Evolutionary conservation across 37 sponge, comb jelly and placozoan genomes (phyloP).

Genomic region (Corticium candelabrum): DNA sequence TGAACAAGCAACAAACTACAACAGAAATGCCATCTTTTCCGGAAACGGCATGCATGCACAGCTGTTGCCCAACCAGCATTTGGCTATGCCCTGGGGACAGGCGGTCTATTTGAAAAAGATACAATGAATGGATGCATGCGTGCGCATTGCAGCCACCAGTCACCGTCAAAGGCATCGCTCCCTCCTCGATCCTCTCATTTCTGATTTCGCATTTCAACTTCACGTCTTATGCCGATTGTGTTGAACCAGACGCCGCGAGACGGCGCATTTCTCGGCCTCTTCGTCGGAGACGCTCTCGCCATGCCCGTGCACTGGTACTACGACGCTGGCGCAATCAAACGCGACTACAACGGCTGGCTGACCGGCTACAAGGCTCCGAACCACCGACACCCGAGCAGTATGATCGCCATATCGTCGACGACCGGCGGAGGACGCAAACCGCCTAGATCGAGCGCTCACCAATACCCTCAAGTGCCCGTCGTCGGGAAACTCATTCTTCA

Average conservation of each 20-base stretch:
- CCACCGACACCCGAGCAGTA: neutral
- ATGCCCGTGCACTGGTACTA: slow-evolving; percentile 5
- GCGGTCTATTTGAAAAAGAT: too few relatives aligned
- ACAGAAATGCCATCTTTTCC: too few relatives aligned
- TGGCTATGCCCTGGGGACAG: too few relatives aligned
- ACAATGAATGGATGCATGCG: too few relatives aligned
- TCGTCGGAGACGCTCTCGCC: neutral
- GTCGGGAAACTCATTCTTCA: neutral
- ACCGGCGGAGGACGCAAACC: neutral
- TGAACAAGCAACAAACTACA: too few relatives aligned
- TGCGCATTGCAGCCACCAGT: too few relatives aligned
- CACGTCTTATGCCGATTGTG: neutral
- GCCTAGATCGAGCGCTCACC: neutral
- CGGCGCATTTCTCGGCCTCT: neutral
- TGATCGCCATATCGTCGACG: neutral
- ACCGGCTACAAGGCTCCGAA: neutral
- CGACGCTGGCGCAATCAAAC: neutral
- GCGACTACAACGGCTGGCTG: neutral
- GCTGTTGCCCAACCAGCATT: too few relatives aligned
- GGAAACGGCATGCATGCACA: too few relatives aligned
- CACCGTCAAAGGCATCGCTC: too few relatives aligned
- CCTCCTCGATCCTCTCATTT: too few relatives aligned
- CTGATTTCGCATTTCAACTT: neutral
- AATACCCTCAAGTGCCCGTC: neutral
- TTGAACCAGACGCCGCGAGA: neutral